phyloP scores from a whole-genome alignment of 2,113 vertebrate species.

The Pedionomus torquatus region DNA sequence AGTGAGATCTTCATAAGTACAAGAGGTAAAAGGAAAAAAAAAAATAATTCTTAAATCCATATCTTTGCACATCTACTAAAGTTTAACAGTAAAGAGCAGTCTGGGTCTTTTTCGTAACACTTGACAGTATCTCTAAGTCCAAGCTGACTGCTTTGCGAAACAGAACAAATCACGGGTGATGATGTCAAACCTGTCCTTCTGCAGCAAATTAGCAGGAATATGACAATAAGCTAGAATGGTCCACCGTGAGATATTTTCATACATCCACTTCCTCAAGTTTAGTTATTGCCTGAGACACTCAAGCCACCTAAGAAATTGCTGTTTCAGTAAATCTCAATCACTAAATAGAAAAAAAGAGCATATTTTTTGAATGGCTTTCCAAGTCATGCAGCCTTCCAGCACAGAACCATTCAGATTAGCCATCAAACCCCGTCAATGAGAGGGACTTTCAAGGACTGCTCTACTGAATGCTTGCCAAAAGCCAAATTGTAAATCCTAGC shows the following conservation, averaged over 20 bases:
- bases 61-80: background rate
- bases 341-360: background rate
- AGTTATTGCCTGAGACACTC: background rate
- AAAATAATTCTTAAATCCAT: background rate
- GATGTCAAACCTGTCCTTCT: background rate
- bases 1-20: background rate
- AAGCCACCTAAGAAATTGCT: background rate
- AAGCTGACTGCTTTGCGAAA: background rate
- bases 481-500: background rate
- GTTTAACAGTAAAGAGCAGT: background rate
- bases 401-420: background rate
- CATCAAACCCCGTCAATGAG: background rate
- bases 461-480: background rate
- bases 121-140: background rate
- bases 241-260: background rate
- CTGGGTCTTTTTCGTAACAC: background rate
- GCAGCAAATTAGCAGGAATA: background rate
- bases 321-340: background rate
- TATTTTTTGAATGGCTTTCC: background rate
- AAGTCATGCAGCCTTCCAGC: background rate
- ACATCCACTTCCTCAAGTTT: background rate
- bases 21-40: background rate
- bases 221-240: background rate
- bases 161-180: background rate
- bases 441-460: background rate